Conservation (phyloP, 2,888 invertebrate species). For the Phytoseiulus persimilis region DNA sequence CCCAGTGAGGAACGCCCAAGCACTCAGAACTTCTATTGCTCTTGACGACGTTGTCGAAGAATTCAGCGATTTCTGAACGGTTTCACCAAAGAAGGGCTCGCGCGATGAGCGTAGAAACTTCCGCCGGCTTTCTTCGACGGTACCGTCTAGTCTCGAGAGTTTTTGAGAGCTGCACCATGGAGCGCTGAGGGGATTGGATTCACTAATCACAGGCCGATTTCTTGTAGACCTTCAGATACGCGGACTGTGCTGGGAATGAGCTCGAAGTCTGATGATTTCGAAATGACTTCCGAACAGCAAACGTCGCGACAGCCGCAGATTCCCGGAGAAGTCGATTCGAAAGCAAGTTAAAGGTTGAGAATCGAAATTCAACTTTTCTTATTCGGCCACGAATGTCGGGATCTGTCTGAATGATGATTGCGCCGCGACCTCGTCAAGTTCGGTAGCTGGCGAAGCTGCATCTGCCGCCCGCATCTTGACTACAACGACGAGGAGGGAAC, state of each 20-base stretch:
- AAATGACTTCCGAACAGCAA: no score
- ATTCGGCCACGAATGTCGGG: not conserved
- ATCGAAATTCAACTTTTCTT: not conserved
- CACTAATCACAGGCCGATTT: no score
- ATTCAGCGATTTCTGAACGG: not conserved
- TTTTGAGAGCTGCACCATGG: no score
- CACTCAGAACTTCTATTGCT: not conserved
- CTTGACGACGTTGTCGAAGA: not conserved
- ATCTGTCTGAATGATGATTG: constrained; percentile 5
- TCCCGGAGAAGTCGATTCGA: not conserved
- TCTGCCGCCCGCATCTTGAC: constrained; percentile 5
- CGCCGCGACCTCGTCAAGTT: constrained; percentile 5
- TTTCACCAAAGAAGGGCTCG: no score
- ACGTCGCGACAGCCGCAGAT: not conserved
- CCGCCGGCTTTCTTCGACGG: no score
- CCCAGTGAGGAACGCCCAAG: not conserved
- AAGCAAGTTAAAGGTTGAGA: not conserved
- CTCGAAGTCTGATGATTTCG: no score
- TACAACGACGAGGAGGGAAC: not conserved
- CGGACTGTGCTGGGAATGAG: no score
- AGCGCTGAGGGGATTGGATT: no score
- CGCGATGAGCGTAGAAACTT: no score
- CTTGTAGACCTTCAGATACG: no score
- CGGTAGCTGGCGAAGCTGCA: constrained; percentile 5
- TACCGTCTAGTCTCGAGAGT: no score